These are phyloP conservation scores for Hydropsyche tenuis DNA, from an alignment of 1,140 invertebrate species.

Conservation along the genomic window DNA sequence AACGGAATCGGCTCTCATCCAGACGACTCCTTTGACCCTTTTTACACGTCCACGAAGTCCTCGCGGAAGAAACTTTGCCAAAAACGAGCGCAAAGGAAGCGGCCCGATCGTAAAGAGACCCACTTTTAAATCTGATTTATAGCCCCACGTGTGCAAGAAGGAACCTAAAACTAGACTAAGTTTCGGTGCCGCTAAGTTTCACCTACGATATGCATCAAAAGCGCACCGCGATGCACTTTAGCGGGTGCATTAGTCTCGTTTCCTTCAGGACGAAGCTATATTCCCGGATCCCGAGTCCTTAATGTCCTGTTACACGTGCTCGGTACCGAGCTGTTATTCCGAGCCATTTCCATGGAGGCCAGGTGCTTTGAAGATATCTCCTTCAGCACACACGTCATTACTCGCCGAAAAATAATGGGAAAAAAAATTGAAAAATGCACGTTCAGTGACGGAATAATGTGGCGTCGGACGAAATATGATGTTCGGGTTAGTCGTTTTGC, in stretches of 20 bases:
- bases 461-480: too few species aligned
- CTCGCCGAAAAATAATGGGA: too few species aligned
- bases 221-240: conserved; percentile 9
- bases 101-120: conserved; percentile 2
- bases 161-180: conserved; percentile 2
- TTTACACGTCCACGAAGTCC: too few species aligned
- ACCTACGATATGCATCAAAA: conserved; percentile 8
- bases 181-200: not conserved
- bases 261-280: not conserved
- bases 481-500: too few species aligned
- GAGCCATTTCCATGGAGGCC: not conserved
- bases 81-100: not conserved
- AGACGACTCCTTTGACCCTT: too few species aligned
- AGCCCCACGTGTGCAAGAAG: not conserved
- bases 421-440: too few species aligned
- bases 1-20: not conserved
- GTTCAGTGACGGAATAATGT: too few species aligned
- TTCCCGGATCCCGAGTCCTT: conserved; percentile 10
- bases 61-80: too few species aligned
- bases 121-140: conserved; percentile 18
- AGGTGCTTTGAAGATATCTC: not conserved
- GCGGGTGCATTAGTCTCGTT: conserved; percentile 15
- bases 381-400: not conserved
- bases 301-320: conserved; percentile 10
- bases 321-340: conserved; percentile 6